A percentile compares a stretch with the other conserved stretches of the same genome.
phyloP scores from a whole-genome alignment of 2,888 invertebrate species.

The Coenonympha glycerion region DNA sequence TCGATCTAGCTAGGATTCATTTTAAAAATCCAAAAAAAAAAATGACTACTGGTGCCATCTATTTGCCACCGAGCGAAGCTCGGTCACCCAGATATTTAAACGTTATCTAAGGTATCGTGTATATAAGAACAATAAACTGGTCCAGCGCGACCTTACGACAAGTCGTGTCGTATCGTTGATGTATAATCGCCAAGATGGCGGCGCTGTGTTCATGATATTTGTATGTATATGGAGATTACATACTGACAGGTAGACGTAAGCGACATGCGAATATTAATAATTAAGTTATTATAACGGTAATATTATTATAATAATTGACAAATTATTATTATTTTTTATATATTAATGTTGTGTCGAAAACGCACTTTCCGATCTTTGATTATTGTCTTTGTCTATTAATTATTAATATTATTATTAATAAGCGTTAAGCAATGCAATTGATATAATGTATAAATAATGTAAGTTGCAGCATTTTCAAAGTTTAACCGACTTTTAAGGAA shows the following conservation, averaged over 20 bases:
- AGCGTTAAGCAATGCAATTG: slow-evolving; percentile 41
- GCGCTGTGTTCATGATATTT: slow-evolving; percentile 27
- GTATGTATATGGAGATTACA: slow-evolving; percentile 44
- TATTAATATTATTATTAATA: slow-evolving; percentile 15
- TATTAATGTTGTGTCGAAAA: slow-evolving; percentile 62
- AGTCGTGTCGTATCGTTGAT: slow-evolving; percentile 8
- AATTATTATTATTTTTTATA: slow-evolving; percentile 43
- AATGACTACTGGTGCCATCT: too few relatives aligned
- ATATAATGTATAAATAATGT: slow-evolving; percentile 42
- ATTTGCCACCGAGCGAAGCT: too few relatives aligned
- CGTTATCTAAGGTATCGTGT: slow-evolving; percentile 15
- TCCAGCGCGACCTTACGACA: background rate
- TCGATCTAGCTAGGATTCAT: too few relatives aligned
- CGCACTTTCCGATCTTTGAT: slow-evolving; percentile 52
- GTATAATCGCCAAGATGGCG: slow-evolving; percentile 39
- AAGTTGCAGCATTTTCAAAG: slow-evolving; percentile 35
- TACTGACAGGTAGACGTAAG: slow-evolving; percentile 51
- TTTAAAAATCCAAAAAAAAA: too few relatives aligned
- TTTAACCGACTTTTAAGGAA: slow-evolving; percentile 41
- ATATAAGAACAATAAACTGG: slow-evolving; percentile 12
- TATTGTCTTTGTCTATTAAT: too few relatives aligned
- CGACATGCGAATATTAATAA: slow-evolving; percentile 64
- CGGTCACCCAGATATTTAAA: too few relatives aligned
- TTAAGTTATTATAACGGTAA: slow-evolving; percentile 55
- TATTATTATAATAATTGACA: slow-evolving; percentile 31